Evolutionary conservation across 1,140 invertebrate species (phyloP).

Genomic region (Zeugodacus cucurbitae): DNA sequence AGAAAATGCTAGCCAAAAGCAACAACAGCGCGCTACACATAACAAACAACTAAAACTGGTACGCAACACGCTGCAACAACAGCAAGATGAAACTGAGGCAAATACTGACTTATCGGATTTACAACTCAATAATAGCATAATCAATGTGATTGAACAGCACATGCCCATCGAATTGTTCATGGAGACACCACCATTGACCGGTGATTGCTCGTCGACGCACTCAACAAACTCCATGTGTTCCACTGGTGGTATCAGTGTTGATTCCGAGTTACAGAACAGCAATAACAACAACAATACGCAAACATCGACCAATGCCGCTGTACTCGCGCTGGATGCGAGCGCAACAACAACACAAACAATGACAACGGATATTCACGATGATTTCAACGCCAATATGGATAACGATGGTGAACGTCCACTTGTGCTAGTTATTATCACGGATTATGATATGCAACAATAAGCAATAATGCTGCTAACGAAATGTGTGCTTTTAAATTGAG

Average conservation of each 20-base stretch:
- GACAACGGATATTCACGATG: background rate
- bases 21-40: background rate
- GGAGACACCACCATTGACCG: constrained; percentile 29
- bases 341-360: background rate
- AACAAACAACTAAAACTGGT: background rate
- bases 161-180: constrained; percentile 40
- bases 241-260: background rate
- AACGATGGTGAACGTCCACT: background rate
- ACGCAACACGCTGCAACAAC: background rate
- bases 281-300: too few relatives aligned
- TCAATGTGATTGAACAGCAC: constrained; percentile 34
- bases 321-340: background rate
- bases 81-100: constrained; percentile 1
- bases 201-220: constrained; percentile 26
- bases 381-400: background rate
- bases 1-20: background rate
- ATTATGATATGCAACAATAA: constrained; percentile 40
- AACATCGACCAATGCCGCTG: background rate
- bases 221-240: constrained; percentile 40
- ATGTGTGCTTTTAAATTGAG: background rate
- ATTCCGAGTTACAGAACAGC: background rate
- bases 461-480: background rate
- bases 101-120: constrained; percentile 21
- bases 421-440: constrained; percentile 40
- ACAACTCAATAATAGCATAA: constrained; percentile 14